Evolutionary conservation across 2,113 vertebrate species (phyloP).

Genomic region (Gnathonemus echidnorhynchus): DNA sequence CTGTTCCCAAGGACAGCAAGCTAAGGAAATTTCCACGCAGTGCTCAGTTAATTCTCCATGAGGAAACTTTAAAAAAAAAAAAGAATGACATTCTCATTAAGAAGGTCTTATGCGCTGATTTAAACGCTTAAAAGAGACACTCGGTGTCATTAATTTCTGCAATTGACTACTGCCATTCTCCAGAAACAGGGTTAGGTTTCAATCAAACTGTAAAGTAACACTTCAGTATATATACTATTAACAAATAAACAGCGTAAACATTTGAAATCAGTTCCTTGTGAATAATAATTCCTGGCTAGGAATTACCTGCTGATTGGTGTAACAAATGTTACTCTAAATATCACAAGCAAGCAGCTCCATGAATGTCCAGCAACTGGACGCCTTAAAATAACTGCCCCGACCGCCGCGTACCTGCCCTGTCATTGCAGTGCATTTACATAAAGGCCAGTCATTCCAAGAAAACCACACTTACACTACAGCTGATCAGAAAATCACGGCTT

Average conservation of each 20-base stretch:
- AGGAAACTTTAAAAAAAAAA: not conserved
- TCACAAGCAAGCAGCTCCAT: not conserved
- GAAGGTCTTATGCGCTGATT: not conserved
- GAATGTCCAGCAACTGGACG: constrained; percentile 33
- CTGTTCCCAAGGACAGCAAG: not conserved
- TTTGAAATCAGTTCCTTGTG: not conserved
- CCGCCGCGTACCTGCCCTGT: constrained; percentile 24
- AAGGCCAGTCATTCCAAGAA: constrained; percentile 17
- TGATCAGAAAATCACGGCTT: not conserved
- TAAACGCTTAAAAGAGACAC: not conserved
- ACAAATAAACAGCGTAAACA: not conserved
- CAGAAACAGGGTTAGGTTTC: not conserved
- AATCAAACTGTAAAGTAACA: not conserved
- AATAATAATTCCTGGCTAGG: not conserved
- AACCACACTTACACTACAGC: not conserved
- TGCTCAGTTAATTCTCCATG: not conserved
- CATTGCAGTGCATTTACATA: constrained; percentile 34
- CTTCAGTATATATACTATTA: not conserved
- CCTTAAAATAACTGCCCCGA: constrained; percentile 38
- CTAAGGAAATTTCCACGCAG: not conserved
- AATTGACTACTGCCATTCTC: not conserved
- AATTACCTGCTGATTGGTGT: not conserved
- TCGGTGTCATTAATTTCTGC: not conserved
- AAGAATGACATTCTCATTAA: not conserved
- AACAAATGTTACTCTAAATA: not conserved